Evolutionary conservation across 2,797 vertebrate species (phyloP).

Genomic region (Agapornis canus): DNA sequence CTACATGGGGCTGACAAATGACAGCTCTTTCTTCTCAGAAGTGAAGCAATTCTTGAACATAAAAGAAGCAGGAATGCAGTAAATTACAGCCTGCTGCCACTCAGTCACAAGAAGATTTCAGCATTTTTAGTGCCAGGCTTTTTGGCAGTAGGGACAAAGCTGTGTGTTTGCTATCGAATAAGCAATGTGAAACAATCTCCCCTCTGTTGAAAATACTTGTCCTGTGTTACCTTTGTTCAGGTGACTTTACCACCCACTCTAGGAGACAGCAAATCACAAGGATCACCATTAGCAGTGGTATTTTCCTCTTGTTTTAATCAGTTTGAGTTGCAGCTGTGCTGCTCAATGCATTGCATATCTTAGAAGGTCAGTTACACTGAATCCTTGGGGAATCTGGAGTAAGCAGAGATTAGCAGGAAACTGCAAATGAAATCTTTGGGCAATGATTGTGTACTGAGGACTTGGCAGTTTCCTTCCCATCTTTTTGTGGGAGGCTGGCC

Average conservation of each 20-base stretch:
- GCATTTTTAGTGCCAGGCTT: background rate
- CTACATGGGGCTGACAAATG: background rate
- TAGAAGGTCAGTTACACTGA: background rate
- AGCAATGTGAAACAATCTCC: background rate
- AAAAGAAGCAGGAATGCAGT: conserved; percentile 27
- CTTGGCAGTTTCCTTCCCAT: background rate
- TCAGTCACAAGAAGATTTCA: conserved; percentile 30
- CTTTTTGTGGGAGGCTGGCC: background rate
- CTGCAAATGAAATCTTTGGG: background rate
- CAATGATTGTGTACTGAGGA: background rate
- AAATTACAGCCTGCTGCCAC: conserved; percentile 32
- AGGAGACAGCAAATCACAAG: background rate
- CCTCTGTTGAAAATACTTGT: background rate
- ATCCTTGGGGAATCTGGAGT: background rate
- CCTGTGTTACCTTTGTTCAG: background rate
- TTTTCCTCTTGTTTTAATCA: background rate
- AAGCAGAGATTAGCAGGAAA: background rate
- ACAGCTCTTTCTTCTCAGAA: conserved; percentile 33
- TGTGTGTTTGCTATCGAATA: background rate
- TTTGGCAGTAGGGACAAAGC: conserved; percentile 1
- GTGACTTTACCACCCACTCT: background rate
- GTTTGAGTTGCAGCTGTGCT: background rate
- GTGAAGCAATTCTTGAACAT: conserved; percentile 2
- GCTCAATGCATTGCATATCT: fast-evolving
- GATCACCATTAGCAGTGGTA: background rate